These are phyloP conservation scores for Ormyrus nitidulus DNA, from an alignment of 2,888 invertebrate species.

Conservation along the genomic window DNA sequence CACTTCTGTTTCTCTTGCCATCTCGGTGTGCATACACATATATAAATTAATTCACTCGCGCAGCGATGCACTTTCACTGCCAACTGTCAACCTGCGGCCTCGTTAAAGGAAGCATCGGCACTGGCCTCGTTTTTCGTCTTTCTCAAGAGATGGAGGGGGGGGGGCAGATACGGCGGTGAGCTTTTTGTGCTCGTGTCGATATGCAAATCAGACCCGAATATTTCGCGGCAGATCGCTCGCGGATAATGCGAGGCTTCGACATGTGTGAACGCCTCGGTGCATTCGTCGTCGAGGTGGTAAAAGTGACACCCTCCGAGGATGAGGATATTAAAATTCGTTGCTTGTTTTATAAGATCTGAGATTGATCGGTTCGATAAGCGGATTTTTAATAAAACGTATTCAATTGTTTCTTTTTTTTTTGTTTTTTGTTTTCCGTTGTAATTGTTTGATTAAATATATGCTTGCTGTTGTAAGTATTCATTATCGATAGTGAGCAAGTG, in stretches of 20 bases:
- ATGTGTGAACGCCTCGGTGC: not conserved
- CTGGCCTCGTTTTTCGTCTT: conserved; percentile 10
- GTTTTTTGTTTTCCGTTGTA: too few relatives aligned
- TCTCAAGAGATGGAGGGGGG: too few relatives aligned
- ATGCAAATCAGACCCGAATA: conserved; percentile 62
- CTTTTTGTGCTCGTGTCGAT: conserved; percentile 27
- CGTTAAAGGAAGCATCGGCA: conserved; percentile 24
- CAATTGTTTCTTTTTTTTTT: not conserved
- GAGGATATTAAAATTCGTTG: too few relatives aligned
- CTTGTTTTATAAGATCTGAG: conserved; percentile 15
- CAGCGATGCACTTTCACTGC: conserved; percentile 44
- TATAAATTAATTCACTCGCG: not conserved
- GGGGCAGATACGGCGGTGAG: not conserved
- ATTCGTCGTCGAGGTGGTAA: conserved; percentile 29
- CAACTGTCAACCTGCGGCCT: conserved; percentile 20
- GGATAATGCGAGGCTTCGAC: conserved; percentile 26
- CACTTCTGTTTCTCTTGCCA: conserved; percentile 30
- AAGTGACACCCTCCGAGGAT: not conserved
- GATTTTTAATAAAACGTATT: not conserved
- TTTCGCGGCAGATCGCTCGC: conserved; percentile 24
- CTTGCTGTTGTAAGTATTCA: too few relatives aligned
- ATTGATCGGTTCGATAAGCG: conserved; percentile 35
- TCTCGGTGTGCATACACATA: not conserved
- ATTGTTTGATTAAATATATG: too few relatives aligned
- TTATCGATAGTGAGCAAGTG: too few relatives aligned